These are phyloP conservation scores for Strix aluco DNA, from an alignment of 2,113 vertebrate genomes.

Conservation along the genomic window DNA sequence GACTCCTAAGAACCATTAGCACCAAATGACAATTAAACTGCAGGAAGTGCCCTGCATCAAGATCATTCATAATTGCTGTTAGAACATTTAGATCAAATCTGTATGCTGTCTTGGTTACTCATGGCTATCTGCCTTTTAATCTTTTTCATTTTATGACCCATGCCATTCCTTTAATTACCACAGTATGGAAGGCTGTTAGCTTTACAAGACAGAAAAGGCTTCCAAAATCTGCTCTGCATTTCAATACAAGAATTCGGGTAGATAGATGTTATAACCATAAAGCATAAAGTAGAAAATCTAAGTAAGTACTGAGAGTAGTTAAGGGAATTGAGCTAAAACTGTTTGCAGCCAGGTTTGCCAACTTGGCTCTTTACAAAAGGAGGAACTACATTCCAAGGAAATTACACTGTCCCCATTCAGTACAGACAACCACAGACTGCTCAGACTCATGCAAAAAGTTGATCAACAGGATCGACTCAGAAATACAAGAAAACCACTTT, in stretches of 20 bases:
- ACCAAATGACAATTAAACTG: slow-evolving; percentile 56
- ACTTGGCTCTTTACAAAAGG: slow-evolving; percentile 22
- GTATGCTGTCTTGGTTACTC: slow-evolving; percentile 52
- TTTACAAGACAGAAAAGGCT: slow-evolving; percentile 37
- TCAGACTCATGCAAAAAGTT: slow-evolving; percentile 1
- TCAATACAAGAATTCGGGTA: slow-evolving; percentile 40
- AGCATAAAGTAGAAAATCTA: slow-evolving; percentile 35
- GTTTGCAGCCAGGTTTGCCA: slow-evolving; percentile 46
- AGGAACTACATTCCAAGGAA: slow-evolving; percentile 31
- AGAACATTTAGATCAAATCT: slow-evolving; percentile 54
- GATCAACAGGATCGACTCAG: neutral
- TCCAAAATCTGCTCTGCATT: slow-evolving; percentile 47
- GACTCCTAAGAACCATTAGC: slow-evolving; percentile 46
- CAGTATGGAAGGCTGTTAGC: slow-evolving; percentile 50
- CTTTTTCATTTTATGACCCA: slow-evolving; percentile 55
- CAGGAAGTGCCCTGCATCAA: slow-evolving; percentile 48
- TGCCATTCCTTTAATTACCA: slow-evolving; percentile 58
- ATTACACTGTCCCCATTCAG: neutral
- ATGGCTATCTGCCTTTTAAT: slow-evolving; percentile 46
- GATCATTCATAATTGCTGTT: slow-evolving; percentile 56
- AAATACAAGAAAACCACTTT: neutral
- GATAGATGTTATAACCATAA: slow-evolving; percentile 21
- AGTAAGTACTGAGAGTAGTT: slow-evolving; percentile 26
- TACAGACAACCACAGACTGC: slow-evolving; percentile 12
- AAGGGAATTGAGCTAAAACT: slow-evolving; percentile 31